Conservation (phyloP, 2,888 invertebrate genomes). For the Tribolium freemani region DNA sequence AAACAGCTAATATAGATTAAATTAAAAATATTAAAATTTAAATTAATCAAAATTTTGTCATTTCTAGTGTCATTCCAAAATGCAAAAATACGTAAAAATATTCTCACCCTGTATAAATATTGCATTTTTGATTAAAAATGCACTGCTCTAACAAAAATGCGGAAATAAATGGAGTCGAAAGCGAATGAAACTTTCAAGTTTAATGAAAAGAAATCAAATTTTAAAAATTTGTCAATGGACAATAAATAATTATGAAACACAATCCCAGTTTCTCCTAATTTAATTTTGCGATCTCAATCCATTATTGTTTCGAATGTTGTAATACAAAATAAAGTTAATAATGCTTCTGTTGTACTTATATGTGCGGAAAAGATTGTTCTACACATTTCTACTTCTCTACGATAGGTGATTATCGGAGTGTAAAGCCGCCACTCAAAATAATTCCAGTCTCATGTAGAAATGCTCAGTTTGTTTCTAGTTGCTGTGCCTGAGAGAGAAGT, state of each 20-base stretch:
- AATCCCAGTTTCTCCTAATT: not conserved
- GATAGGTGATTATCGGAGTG: constrained; percentile 59
- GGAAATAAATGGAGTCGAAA: no score
- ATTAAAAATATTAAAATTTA: no score
- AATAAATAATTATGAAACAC: not conserved
- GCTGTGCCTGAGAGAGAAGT: not conserved
- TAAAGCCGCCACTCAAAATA: constrained; percentile 53
- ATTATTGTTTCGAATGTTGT: constrained; percentile 2
- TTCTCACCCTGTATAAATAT: no score
- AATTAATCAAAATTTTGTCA: no score
- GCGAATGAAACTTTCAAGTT: no score
- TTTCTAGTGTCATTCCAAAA: no score
- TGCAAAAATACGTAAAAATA: no score
- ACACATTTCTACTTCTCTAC: constrained; percentile 37
- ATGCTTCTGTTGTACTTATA: not conserved
- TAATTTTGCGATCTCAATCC: not conserved
- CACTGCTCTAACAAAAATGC: no score
- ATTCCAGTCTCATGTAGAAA: constrained; percentile 36
- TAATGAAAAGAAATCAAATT: no score
- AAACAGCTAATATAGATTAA: no score
- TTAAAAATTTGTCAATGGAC: no score
- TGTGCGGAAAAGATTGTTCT: constrained; percentile 26
- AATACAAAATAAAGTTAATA: constrained; percentile 1
- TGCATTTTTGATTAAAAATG: no score
- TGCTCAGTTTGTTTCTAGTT: constrained; percentile 35